Percentiles rank a stretch among this genome's conserved stretches.
Conservation (phyloP, 1,140 invertebrate species). For the Holotrichia oblita region DNA sequence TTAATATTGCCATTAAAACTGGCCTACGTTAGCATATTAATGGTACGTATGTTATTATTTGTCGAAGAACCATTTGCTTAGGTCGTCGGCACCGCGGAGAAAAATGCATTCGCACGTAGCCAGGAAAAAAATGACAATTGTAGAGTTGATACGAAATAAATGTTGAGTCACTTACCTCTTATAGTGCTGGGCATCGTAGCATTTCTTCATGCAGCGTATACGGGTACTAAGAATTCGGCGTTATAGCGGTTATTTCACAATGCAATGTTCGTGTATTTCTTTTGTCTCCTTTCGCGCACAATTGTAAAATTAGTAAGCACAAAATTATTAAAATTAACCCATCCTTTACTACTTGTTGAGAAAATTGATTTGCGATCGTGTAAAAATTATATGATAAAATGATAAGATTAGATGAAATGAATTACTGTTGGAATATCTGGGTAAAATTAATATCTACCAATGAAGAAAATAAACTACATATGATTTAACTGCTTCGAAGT, state of each 20-base stretch:
- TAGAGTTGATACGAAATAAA: conserved; percentile 5
- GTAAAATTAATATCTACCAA: not conserved
- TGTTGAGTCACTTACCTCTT: conserved; percentile 55
- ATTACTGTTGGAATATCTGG: not conserved
- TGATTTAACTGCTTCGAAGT: not conserved
- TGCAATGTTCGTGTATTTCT: not conserved
- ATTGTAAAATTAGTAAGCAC: not conserved
- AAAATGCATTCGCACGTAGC: conserved; percentile 18
- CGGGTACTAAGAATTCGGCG: not conserved
- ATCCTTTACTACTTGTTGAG: not conserved
- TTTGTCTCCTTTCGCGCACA: conserved; percentile 2
- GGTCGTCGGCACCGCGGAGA: conserved; percentile 16
- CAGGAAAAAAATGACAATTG: conserved; percentile 21
- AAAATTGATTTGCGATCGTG: too few species aligned
- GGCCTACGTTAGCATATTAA: conserved; percentile 1
- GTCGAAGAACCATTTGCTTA: conserved; percentile 8
- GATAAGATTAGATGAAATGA: not conserved
- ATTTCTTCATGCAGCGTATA: conserved; percentile 49
- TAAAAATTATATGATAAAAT: not conserved
- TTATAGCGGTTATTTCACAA: not conserved
- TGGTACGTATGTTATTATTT: not conserved
- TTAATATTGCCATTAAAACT: conserved; percentile 30
- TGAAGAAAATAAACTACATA: not conserved
- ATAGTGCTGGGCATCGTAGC: conserved; percentile 60
- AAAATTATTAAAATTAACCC: not conserved